Evolutionary conservation across 2,888 invertebrate genomes (phyloP).

Genomic region (Mesorhabditis belari): DNA sequence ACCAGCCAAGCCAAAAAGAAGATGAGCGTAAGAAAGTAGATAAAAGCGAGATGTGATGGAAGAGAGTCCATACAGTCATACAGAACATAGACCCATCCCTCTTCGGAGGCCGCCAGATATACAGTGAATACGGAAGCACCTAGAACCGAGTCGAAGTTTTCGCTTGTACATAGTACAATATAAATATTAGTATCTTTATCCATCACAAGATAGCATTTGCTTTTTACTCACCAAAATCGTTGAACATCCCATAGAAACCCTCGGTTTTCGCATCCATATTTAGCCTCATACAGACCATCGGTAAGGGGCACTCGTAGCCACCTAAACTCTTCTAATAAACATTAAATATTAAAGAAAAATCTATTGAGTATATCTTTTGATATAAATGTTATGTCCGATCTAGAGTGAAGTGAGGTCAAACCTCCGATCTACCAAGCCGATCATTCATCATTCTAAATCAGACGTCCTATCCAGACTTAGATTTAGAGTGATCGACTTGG

Average conservation of each 20-base stretch:
- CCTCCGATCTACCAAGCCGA: too few relatives aligned
- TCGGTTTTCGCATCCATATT: conserved; percentile 78
- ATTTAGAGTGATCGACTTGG: too few relatives aligned
- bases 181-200: not conserved
- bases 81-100: conserved; percentile 99
- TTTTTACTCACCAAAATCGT: conserved; percentile 61
- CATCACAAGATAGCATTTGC: not conserved
- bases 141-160: conserved; percentile 33
- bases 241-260: conserved; percentile 91
- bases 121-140: conserved; percentile 87
- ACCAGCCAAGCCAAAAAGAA: conserved; percentile 99
- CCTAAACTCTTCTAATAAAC: conserved; percentile 60
- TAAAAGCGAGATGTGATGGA: conserved; percentile 67
- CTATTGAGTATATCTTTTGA: too few relatives aligned
- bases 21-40: conserved; percentile 97
- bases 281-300: conserved; percentile 91
- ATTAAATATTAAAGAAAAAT: too few relatives aligned
- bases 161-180: not conserved
- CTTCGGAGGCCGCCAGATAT: conserved; percentile 97
- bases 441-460: too few relatives aligned
- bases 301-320: conserved; percentile 88
- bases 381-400: too few relatives aligned
- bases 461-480: too few relatives aligned
- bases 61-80: conserved; percentile 64
- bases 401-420: too few relatives aligned